Conservation (phyloP, 2,797 vertebrate species). For the Sciurus vulgaris region DNA sequence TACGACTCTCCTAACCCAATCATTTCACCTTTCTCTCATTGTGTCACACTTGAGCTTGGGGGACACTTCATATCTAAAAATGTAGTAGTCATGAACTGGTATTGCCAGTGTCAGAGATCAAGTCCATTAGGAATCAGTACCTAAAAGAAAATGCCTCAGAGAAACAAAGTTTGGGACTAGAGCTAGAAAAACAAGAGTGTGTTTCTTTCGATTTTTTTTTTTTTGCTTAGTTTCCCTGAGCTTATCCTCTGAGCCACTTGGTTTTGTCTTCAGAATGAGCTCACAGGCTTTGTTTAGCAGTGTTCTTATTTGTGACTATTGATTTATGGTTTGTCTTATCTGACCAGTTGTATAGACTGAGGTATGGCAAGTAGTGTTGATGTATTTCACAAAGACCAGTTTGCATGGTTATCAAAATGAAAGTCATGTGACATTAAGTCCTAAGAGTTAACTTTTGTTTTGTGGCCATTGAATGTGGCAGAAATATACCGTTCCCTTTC, state of each 20-base stretch:
- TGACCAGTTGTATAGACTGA: not conserved
- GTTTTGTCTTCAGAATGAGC: not conserved
- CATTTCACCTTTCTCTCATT: too few species aligned
- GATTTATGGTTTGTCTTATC: not conserved
- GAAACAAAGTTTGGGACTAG: not conserved
- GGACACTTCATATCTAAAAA: too few species aligned
- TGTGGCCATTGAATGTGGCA: not conserved
- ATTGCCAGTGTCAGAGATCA: not conserved
- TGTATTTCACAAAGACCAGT: not conserved
- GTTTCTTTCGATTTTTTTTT: not conserved
- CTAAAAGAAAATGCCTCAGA: not conserved
- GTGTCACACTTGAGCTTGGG: too few species aligned
- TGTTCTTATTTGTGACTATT: not conserved
- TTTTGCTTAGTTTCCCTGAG: not conserved
- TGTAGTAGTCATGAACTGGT: rapidly evolving
- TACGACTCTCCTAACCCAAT: too few species aligned
- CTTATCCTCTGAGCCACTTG: not conserved
- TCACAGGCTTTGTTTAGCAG: not conserved
- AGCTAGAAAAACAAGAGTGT: rapidly evolving
- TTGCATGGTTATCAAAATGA: not conserved
- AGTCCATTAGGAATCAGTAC: not conserved
- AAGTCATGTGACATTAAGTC: not conserved
- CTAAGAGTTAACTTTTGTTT: not conserved
- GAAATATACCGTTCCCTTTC: not conserved
- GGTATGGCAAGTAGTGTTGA: too few species aligned